These are phyloP conservation scores for Cheilosia pagana DNA, from an alignment of 2,888 invertebrate genomes.

Conservation along the genomic window DNA sequence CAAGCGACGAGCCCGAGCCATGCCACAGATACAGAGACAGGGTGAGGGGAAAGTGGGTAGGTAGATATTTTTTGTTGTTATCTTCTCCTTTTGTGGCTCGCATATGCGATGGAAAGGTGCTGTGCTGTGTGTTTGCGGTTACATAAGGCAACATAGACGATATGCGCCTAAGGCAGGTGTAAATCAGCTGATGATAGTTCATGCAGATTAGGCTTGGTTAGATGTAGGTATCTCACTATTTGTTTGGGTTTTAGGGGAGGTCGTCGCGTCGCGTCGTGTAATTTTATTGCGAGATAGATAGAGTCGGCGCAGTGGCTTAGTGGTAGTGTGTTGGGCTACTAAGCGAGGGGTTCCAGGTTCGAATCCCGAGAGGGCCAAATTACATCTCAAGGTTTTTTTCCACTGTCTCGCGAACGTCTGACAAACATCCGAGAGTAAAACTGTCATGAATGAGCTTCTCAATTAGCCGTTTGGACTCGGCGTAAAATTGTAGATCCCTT, in stretches of 20 bases:
- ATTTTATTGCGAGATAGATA: constrained; percentile 31
- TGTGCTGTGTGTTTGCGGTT: constrained; percentile 55
- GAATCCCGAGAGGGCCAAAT: no score
- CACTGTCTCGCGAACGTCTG: no score
- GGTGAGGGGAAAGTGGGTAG: background rate
- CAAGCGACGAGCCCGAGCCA: background rate
- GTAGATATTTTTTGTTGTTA: constrained; percentile 11
- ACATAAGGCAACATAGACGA: constrained; percentile 48
- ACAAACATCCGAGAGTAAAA: no score
- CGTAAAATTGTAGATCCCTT: no score
- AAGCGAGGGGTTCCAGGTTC: no score
- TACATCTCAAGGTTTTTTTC: no score
- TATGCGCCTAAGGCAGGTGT: constrained; percentile 63
- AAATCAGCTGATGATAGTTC: constrained; percentile 69
- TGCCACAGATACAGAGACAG: no score
- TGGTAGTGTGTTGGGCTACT: no score
- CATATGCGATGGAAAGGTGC: constrained; percentile 6
- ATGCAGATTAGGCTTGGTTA: constrained; percentile 54
- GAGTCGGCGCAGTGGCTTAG: no score
- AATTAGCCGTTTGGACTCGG: no score
- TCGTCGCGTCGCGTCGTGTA: constrained; percentile 26
- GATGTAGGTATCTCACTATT: constrained; percentile 52
- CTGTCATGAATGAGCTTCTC: no score
- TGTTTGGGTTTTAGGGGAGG: constrained; percentile 19
- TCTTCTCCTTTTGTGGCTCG: constrained; percentile 41